Evolutionary conservation across 2,113 vertebrate species (phyloP), one percentile per base, ranked within the genome.

Genomic region (Thryonomys swinderianus): DNA sequence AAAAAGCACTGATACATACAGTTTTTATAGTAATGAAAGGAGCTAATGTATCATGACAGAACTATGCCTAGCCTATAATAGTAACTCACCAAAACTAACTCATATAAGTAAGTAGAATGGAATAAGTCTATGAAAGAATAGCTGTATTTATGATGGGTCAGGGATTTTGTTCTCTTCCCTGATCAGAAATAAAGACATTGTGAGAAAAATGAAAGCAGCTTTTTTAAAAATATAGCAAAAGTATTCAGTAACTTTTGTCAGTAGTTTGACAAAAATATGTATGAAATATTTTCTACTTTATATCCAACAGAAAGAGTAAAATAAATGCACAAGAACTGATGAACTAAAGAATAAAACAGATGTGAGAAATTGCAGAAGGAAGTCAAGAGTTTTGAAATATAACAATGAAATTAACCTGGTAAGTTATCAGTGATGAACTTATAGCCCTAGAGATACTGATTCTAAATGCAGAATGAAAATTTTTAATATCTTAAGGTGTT

Each of bases 21-120:
- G 37, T 16, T 73, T 59, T 92, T 55, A 85, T 78, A 27, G 86
- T 13, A 25, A 88, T 61, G 45, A 95, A 78, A 64, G 90, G 17
- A 93, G 14, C 13, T 37, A 93, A 85, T 82, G 34, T 94, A 81
- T 94, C n/a, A 71, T 67, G 81, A 78, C 7, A 78, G 8, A 45
- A 82, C 5, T 79, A 30, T 37, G 6, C 25, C n/a, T 57, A 23
- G 2, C 6, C 20, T 13, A 69, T 8, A 82, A 34, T 53, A 83
- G 45, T 30, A 93, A 79, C 9, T 88, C n/a, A 85, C 0, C 64
- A 82, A 81, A 88, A 79, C 34, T 45, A 69, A 59, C 5, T 81
- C 27, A 73, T 73, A 53, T 40, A 76, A 45, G 11, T 40, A 76
- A 45, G 11, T 4, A 48, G 9, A 76, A 66, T 6, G 5, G 7